Evolutionary conservation across 2,113 vertebrate genomes (phyloP).

Genomic region (Silurus meridionalis): DNA sequence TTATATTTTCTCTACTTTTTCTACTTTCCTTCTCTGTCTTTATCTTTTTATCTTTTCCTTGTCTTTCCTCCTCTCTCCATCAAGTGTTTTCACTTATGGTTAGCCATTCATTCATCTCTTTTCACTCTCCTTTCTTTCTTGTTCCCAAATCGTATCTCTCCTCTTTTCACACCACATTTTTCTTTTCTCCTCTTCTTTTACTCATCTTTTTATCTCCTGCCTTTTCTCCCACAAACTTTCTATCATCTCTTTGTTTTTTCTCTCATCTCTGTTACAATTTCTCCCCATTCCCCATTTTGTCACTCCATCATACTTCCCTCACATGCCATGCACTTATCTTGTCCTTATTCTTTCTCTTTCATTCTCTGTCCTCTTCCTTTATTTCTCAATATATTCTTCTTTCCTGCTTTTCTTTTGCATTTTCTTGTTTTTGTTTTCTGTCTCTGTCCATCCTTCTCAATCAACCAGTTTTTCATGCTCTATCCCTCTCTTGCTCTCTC

Average conservation of each 20-base stretch:
- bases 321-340: neutral
- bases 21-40: neutral
- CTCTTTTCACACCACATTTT: neutral
- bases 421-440: no score
- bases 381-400: neutral
- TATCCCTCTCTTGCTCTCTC: neutral
- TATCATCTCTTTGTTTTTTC: neutral
- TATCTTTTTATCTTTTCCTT: neutral
- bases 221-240: neutral
- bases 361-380: neutral
- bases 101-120: neutral
- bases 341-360: neutral
- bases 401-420: neutral
- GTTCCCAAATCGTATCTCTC: neutral
- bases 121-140: neutral
- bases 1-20: neutral
- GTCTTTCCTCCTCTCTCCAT: neutral
- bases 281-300: neutral
- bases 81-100: neutral
- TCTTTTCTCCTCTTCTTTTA: neutral
- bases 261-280: neutral
- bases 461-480: neutral
- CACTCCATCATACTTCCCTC: neutral
- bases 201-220: neutral
- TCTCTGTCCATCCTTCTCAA: neutral